Evolutionary conservation across 30 jellyfish, hydroid and myxozoan species (phyloP), one percentile per base, ranked within the genome.

Genomic region (Pelagia noctiluca): DNA sequence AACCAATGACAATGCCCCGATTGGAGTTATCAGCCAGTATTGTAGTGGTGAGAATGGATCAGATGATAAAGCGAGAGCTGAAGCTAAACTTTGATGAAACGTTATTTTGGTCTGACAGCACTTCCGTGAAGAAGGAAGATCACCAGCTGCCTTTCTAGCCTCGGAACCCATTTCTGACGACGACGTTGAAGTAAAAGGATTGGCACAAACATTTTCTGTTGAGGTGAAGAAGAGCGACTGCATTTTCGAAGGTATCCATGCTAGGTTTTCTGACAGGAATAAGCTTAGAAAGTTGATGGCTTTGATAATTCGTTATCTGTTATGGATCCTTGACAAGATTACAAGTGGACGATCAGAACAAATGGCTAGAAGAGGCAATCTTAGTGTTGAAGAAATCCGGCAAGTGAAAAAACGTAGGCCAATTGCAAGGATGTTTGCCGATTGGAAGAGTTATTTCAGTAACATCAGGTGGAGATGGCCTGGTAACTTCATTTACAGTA

Each of bases 241-340:
- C 32, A 29, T 48, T 4, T 21, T 1, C 22, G 80, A 67, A 29
- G 25, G 18, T 18, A 7, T 72, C 24, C 19, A 36, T 48, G 63
- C 48, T 28, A 30, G 76, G 54, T 76, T 23, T 30, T 48, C 80
- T 10, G 4, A 28, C 21, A 31, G 78, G 62, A 16, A 49, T 53
- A 76, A 49, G 24, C 36, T 53, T 26, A 76, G 35, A 53, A 32
- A 2, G 28, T 16, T 61, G 21, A 61, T 76, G 26, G 83, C 88
- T 1, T 48, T 81, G 80, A 28, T 50, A 3, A 8, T 50, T 7
- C 53, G 80, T 1, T 76, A 25, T 22, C 30, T 19, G 63, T 16
- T 25, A 16, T 24, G 60, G 61, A 57, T 50, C 28, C 53, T 28
- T n/a, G n/a, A n/a, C n/a, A n/a, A n/a, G n/a, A n/a, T n/a, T n/a